Conservation (phyloP, 2,888 invertebrate genomes). For the Bombylius major region DNA sequence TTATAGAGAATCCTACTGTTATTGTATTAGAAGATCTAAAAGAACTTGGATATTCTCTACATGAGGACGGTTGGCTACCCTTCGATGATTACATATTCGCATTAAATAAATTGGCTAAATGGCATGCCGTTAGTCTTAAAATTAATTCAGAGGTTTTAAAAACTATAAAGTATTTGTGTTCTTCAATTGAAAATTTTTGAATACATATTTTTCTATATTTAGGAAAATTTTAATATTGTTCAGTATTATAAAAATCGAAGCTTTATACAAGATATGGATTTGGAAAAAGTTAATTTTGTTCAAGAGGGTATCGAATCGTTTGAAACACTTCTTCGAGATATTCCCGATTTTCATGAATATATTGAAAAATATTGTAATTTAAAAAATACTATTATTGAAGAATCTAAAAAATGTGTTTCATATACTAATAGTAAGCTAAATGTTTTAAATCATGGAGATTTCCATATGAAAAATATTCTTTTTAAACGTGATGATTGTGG, state of each 20-base stretch:
- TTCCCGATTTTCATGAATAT: too few relatives aligned
- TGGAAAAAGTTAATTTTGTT: too few relatives aligned
- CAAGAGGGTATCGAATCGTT: too few relatives aligned
- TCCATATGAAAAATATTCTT: conserved; percentile 35
- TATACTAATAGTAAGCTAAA: conserved; percentile 3
- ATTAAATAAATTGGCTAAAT: conserved; percentile 35
- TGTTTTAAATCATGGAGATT: conserved; percentile 36
- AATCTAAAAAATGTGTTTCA: neutral
- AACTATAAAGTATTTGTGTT: neutral
- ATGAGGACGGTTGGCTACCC: conserved; percentile 11
- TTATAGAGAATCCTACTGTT: conserved; percentile 11
- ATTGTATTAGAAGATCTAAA: conserved; percentile 39
- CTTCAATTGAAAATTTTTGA: neutral
- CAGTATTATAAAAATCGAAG: neutral
- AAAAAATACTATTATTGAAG: too few relatives aligned
- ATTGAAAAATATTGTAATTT: too few relatives aligned
- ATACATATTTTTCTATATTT: neutral
- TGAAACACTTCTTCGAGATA: too few relatives aligned
- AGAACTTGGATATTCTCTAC: conserved; percentile 26
- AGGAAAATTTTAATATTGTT: neutral
- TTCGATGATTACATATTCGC: conserved; percentile 22
- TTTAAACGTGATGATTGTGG: conserved; percentile 22
- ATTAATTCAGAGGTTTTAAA: neutral
- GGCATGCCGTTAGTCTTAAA: conserved; percentile 32
- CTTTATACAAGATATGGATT: neutral